Evolutionary conservation across 1,140 invertebrate genomes (phyloP).

Genomic region (Octopus bimaculoides): DNA sequence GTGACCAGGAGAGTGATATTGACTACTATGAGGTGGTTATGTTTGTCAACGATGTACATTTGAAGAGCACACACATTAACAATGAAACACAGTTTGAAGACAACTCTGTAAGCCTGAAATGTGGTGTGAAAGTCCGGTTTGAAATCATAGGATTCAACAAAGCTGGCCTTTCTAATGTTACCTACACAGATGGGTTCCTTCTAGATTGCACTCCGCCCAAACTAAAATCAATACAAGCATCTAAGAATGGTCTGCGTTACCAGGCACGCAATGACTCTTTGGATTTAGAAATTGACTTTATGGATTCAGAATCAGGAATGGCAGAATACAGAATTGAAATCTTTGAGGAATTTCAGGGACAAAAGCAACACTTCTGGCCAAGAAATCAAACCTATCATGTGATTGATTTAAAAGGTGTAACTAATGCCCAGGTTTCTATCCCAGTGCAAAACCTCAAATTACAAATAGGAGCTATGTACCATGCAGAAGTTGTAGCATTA

Average conservation of each 20-base stretch:
- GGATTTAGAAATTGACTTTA: constrained; percentile 25
- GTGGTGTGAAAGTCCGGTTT: constrained; percentile 22
- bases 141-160: constrained; percentile 25
- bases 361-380: constrained; percentile 24
- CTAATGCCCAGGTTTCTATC: constrained; percentile 1
- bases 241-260: constrained; percentile 15
- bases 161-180: constrained; percentile 16
- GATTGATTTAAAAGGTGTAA: constrained; percentile 1
- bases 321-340: constrained; percentile 27
- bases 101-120: constrained; percentile 25
- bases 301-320: constrained; percentile 29
- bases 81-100: constrained; percentile 21
- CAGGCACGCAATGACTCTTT: constrained; percentile 19
- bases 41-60: constrained; percentile 23
- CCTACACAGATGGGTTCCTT: constrained; percentile 24
- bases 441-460: constrained; percentile 17
- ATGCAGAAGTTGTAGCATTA: constrained; percentile 23
- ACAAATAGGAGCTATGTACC: constrained; percentile 26
- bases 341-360: constrained; percentile 20
- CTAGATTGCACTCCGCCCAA: constrained; percentile 31
- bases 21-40: constrained; percentile 23
- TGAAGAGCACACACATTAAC: constrained; percentile 16
- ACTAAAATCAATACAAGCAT: constrained; percentile 18
- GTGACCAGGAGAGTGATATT: constrained; percentile 32
- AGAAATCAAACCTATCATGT: neutral